Evolutionary conservation across 2,113 vertebrate species (phyloP), one percentile per base, ranked within the genome.

Genomic region (Oreochromis tanganicae): DNA sequence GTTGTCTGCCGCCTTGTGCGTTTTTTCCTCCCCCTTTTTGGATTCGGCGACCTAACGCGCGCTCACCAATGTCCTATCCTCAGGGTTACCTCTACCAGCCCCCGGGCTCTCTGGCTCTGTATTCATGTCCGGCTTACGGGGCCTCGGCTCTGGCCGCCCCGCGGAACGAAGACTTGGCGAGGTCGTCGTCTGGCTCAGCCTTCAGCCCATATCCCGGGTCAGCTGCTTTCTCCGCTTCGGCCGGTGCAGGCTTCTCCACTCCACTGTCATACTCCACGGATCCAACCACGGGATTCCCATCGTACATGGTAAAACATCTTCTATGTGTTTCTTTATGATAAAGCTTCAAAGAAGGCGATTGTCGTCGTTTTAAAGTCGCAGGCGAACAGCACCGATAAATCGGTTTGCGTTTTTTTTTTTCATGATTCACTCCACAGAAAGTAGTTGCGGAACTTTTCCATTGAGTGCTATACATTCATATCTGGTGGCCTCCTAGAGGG

Each of bases 51-150:
- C 59, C 94, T 85, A 92, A 91, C 91, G 92, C 94, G 94, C 94
- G 93, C 93, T 95, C 94, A 96, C 97, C 97, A 96, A 99, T 99
- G 98, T 99, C 98, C 95, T 99, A 99, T 97, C 98, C 98, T 97
- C 98, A 99, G 98, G 98, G 98, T 97, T 99, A 99, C 97, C 98
- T 99, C 94, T 99, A 99, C 96, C 98, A 99, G 97, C 98, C 98
- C 93, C 98, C 98, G 87, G 98, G 98, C 95, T 99, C 98, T 87
- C 96, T 99, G 97, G 98, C 98, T 94, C 98, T 99, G 48, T 99
- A 99, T 94, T 98, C 98, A 84, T 99, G 98, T 93, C 98, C 98
- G 80, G 97, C 98, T 21, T 99, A 99, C 94, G 98, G 98, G 94
- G 98, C 98, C 89, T 97, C 98, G 84, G 97, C 98, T 73, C 96